A percentile compares a stretch with the other conserved stretches of the same genome.
Conservation (phyloP, 2,888 invertebrate genomes). For the Drosophila suboccidentalis region DNA sequence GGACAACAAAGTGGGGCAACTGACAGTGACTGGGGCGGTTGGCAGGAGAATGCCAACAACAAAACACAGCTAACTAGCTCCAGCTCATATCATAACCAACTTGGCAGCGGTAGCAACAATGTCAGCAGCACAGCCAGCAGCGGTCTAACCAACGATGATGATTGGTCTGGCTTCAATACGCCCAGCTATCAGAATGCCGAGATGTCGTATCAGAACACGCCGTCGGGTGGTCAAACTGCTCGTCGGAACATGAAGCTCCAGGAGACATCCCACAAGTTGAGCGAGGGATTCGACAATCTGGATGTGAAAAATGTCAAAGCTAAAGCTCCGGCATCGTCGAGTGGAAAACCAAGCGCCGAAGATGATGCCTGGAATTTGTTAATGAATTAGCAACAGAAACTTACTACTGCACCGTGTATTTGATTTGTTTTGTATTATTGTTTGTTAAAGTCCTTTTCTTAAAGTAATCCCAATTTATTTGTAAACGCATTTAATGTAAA, state of each 20-base stretch:
- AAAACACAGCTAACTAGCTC: constrained; percentile 77
- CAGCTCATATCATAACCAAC: constrained; percentile 80
- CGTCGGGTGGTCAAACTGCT: constrained; percentile 59
- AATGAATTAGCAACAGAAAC: constrained; percentile 86
- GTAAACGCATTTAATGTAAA: constrained; percentile 77
- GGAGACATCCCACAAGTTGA: constrained; percentile 77
- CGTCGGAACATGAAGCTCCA: constrained; percentile 80
- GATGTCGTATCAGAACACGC: constrained; percentile 81
- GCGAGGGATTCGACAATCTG: constrained; percentile 83
- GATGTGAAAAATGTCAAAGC: constrained; percentile 84
- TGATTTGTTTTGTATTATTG: constrained; percentile 55
- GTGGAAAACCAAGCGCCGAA: constrained; percentile 86
- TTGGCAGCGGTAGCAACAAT: constrained; percentile 57
- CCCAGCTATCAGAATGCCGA: constrained; percentile 81
- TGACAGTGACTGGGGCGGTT: constrained; percentile 84
- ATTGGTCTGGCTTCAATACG: constrained; percentile 85
- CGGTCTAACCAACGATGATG: constrained; percentile 75
- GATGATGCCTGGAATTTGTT: constrained; percentile 88
- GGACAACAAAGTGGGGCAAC: constrained; percentile 75
- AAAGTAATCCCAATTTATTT: constrained; percentile 46
- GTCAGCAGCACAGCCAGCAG: constrained; percentile 43
- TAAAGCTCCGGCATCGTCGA: constrained; percentile 50
- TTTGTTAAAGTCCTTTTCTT: constrained; percentile 56
- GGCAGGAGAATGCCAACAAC: constrained; percentile 77
- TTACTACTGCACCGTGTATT: constrained; percentile 35